Evolutionary conservation across 2,113 vertebrate species (phyloP).

Genomic region (Struthidea cinerea): DNA sequence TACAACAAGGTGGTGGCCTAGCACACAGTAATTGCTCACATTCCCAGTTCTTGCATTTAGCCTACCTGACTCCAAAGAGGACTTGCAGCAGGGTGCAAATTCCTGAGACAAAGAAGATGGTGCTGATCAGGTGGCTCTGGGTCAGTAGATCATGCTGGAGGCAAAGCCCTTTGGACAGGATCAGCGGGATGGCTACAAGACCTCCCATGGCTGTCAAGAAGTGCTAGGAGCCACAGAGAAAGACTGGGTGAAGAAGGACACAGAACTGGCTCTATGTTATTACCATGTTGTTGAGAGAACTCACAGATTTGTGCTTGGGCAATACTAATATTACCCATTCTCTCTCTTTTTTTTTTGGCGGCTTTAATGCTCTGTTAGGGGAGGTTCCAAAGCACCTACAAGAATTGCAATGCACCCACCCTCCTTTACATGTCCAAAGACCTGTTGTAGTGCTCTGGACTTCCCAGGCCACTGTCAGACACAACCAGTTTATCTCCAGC

Average conservation of each 20-base stretch:
- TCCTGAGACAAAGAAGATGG: conserved; percentile 94
- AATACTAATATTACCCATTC: background rate
- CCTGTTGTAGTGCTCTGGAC: background rate
- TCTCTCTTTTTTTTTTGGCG: background rate
- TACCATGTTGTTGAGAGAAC: background rate
- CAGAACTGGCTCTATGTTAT: background rate
- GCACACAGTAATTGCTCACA: background rate
- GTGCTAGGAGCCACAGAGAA: conserved; percentile 77
- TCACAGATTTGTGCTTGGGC: background rate
- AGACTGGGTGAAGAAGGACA: background rate
- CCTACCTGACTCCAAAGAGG: conserved; percentile 90
- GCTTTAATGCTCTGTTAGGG: background rate
- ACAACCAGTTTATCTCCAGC: background rate
- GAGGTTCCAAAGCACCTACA: background rate
- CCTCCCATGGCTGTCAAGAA: conserved; percentile 92
- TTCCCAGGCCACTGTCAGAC: background rate
- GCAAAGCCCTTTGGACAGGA: conserved; percentile 88
- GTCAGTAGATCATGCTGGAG: conserved; percentile 89
- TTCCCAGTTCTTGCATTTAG: background rate
- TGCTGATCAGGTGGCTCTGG: conserved; percentile 94
- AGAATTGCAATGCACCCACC: background rate
- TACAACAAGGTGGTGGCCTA: background rate
- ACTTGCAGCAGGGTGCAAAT: conserved; percentile 94
- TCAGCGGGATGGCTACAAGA: conserved; percentile 87
- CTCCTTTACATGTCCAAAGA: background rate